phyloP scores from a whole-genome alignment of 2,797 vertebrate genomes.

The Pipistrellus nathusii region DNA sequence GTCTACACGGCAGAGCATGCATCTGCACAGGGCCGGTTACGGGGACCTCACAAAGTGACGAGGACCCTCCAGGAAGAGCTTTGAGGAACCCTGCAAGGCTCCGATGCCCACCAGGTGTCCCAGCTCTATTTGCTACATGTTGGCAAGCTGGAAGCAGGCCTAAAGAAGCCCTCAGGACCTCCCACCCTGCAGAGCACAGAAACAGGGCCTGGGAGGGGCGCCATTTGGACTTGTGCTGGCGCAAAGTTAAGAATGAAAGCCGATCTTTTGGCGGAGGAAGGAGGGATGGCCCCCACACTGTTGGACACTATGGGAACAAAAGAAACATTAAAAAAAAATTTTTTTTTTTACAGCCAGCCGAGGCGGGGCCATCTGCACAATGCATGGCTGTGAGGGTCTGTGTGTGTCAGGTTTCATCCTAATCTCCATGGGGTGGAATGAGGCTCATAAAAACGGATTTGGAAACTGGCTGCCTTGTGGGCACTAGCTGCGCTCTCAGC shows the following conservation, averaged over 20 bases:
- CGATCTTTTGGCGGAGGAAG: neutral
- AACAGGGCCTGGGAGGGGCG: neutral
- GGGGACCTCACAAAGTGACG: neutral
- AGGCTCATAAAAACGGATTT: neutral
- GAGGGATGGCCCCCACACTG: fast-evolving
- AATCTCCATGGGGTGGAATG: neutral
- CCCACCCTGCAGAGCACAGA: neutral
- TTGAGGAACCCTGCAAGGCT: neutral
- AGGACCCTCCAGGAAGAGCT: neutral
- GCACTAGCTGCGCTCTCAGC: neutral
- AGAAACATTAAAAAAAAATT: neutral
- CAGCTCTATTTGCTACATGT: neutral
- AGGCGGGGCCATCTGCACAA: neutral
- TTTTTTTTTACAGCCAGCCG: neutral
- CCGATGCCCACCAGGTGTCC: neutral
- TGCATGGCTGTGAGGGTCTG: neutral
- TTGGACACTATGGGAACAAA: neutral
- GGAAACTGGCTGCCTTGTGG: neutral
- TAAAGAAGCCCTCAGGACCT: neutral
- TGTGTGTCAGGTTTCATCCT: neutral
- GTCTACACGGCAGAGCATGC: neutral
- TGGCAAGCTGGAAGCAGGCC: neutral
- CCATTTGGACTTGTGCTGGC: neutral
- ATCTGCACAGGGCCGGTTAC: fast-evolving
- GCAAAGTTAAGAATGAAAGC: neutral